These are phyloP conservation scores for Phragmatobia fuliginosa DNA, from an alignment of 2,888 invertebrate species.

Conservation along the genomic window DNA sequence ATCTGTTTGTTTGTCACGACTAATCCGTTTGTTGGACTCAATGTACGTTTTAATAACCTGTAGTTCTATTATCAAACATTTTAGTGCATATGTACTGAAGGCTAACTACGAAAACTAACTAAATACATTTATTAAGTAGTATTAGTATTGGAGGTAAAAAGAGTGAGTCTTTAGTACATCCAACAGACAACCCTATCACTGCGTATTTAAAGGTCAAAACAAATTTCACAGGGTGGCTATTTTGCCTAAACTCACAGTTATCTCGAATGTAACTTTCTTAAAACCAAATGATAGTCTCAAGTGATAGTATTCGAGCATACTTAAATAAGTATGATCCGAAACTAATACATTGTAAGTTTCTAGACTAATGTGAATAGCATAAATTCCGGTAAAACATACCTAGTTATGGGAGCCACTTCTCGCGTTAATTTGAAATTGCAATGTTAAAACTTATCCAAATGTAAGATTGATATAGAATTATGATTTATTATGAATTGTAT, in stretches of 20 bases:
- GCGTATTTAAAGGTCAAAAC: too few relatives aligned
- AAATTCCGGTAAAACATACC: not conserved
- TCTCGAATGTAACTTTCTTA: too few relatives aligned
- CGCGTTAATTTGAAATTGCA: too few relatives aligned
- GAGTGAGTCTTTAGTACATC: not conserved
- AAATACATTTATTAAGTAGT: not conserved
- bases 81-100: not conserved
- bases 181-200: too few relatives aligned
- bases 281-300: too few relatives aligned
- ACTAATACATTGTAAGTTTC: not conserved
- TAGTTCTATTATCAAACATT: not conserved
- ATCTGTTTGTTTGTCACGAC: conserved; percentile 5
- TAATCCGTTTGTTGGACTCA: not conserved
- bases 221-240: too few relatives aligned
- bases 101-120: not conserved
- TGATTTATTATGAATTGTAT: too few relatives aligned
- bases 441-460: too few relatives aligned
- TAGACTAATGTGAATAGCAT: not conserved
- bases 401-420: too few relatives aligned
- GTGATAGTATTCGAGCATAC: too few relatives aligned
- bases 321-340: not conserved
- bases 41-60: not conserved
- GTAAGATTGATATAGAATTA: too few relatives aligned
- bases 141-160: not conserved
- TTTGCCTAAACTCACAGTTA: too few relatives aligned